Evolutionary conservation across 2,888 invertebrate genomes (phyloP), one percentile per base, ranked within the genome.

Genomic region (Pyralis farinalis): DNA sequence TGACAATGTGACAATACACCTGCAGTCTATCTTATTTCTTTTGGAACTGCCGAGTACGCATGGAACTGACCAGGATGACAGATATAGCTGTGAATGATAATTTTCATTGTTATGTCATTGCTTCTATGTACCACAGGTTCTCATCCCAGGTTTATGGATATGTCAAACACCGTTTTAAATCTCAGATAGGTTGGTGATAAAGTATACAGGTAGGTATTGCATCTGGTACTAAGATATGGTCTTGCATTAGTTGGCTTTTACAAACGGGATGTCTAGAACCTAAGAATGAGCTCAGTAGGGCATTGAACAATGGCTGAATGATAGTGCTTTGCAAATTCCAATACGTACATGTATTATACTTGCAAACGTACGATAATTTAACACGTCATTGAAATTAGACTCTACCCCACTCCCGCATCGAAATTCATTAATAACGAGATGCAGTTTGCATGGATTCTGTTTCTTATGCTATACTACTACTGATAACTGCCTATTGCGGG

Each of bases 231-330:
- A n/a, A n/a, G n/a, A n/a, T n/a, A n/a, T n/a, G n/a, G n/a, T n/a
- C n/a, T n/a, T n/a, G n/a, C n/a, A n/a, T n/a, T n/a, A n/a, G n/a
- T n/a, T n/a, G n/a, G n/a, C 16, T 16, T 12, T 34, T 37, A 20
- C 39, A 29, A 31, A 21, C 11, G 41, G 45, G 48, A 35, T 39
- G 39, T 43, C 40, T 25, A 43, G 9, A 43, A 31, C 36, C 31
- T 33, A 37, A 34, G 30, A 35, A 29, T 16, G 25, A 35, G 21
- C 7, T 25, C n/a, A 25, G 25, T 25, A 25, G 25, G 25, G 7
- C n/a, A 25, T 25, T 7, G 25, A 8, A n/a, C 25, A n/a, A 25
- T n/a, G 7, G 1, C 25, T n/a, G 7, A 25, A 25, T 16, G 25
- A 25, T 8, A 25, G n/a, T 2, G n/a, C 25, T 2, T 25, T 25